Conservation (phyloP, 2,797 vertebrate genomes). For the Squalus acanthias region DNA sequence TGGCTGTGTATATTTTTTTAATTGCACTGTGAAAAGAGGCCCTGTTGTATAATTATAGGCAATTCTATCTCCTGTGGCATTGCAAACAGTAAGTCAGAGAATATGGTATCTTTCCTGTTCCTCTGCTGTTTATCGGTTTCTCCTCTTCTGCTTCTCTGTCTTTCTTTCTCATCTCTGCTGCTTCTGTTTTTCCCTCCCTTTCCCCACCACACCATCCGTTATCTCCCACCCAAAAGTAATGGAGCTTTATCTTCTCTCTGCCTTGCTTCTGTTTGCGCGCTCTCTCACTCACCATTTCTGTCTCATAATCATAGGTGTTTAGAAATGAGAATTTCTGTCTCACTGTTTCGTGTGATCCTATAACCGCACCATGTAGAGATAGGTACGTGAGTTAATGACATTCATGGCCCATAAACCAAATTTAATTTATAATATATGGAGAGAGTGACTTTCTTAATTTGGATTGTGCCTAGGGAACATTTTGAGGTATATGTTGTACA, state of each 20-base stretch:
- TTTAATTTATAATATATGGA: background rate
- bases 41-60: background rate
- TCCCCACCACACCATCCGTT: background rate
- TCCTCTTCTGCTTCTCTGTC: background rate
- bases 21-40: background rate
- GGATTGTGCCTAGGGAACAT: background rate
- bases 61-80: background rate
- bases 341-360: background rate
- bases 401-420: background rate
- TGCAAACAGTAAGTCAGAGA: background rate
- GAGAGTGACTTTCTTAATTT: background rate
- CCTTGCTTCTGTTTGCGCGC: background rate
- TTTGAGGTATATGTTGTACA: background rate
- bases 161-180: background rate
- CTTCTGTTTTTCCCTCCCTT: background rate
- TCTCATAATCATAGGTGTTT: too few species aligned
- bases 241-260: background rate
- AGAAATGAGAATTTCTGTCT: background rate
- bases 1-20: background rate
- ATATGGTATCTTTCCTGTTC: background rate
- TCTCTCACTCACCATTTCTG: too few species aligned
- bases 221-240: background rate
- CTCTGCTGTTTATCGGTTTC: background rate
- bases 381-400: too few species aligned
- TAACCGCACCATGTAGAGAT: background rate